A percentile compares a stretch with the other conserved stretches of the same genome.
Evolutionary conservation across 2,888 invertebrate genomes (phyloP).

Genomic region (Tachina fera): DNA sequence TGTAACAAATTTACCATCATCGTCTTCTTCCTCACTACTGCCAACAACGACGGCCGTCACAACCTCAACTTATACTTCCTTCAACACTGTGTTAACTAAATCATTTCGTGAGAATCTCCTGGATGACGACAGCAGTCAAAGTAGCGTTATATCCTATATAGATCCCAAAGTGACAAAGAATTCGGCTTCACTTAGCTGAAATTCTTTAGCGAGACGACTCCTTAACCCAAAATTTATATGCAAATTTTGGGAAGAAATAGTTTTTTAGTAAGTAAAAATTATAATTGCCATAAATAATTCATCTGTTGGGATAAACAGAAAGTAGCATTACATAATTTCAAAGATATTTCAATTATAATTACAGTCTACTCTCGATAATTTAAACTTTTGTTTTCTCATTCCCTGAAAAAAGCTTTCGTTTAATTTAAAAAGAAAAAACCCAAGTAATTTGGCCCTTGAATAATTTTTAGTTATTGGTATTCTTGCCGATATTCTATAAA

Average conservation of each 20-base stretch:
- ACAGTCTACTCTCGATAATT: too few species aligned
- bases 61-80: conserved; percentile 52
- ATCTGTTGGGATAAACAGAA: too few species aligned
- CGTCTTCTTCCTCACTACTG: conserved; percentile 30
- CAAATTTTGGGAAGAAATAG: background rate
- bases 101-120: conserved; percentile 75
- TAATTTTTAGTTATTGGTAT: too few species aligned
- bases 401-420: too few species aligned
- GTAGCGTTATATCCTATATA: conserved; percentile 82
- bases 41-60: conserved; percentile 6
- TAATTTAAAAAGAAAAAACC: too few species aligned
- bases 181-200: conserved; percentile 53
- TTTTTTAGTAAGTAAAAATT: background rate
- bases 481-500: too few species aligned
- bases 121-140: conserved; percentile 83
- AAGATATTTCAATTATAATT: too few species aligned
- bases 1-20: conserved; percentile 16
- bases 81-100: conserved; percentile 55
- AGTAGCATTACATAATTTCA: too few species aligned
- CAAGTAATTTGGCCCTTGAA: too few species aligned
- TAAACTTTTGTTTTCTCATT: too few species aligned
- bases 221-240: background rate
- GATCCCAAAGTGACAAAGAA: conserved; percentile 76
- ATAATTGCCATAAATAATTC: too few species aligned
- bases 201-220: background rate